These are phyloP conservation scores for Mya arenaria DNA, from an alignment of 1,140 invertebrate genomes.

Conservation along the genomic window DNA sequence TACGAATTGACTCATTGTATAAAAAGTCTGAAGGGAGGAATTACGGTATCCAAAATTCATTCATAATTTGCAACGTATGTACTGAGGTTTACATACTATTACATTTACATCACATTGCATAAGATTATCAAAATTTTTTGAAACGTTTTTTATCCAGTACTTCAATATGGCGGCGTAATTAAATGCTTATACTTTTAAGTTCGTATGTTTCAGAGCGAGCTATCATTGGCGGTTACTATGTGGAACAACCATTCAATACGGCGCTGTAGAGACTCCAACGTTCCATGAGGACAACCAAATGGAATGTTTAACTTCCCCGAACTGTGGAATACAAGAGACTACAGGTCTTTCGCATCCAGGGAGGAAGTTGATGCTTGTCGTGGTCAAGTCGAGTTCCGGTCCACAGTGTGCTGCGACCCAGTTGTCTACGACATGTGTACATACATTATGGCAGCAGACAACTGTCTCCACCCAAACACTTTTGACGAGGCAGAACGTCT, in stretches of 20 bases:
- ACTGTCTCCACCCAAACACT: neutral
- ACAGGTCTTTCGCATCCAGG: neutral
- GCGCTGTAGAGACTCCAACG: neutral
- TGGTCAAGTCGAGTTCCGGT: neutral
- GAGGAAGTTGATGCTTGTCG: conserved; percentile 3
- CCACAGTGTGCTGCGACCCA: neutral
- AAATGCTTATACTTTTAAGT: too few species aligned
- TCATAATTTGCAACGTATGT: too few species aligned
- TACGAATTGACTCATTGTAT: too few species aligned
- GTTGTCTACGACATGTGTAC: neutral
- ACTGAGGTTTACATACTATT: too few species aligned
- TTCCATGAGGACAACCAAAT: neutral
- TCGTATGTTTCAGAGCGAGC: conserved; percentile 7
- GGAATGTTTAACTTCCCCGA: neutral
- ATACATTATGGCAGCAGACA: neutral
- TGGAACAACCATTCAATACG: conserved; percentile 5
- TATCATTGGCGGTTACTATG: neutral
- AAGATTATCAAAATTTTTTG: too few species aligned
- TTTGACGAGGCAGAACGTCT: neutral
- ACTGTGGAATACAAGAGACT: neutral
- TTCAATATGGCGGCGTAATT: too few species aligned
- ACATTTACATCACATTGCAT: too few species aligned
- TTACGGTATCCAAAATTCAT: too few species aligned
- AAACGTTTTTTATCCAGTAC: too few species aligned
- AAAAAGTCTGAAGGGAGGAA: too few species aligned